Evolutionary conservation across 2,797 vertebrate genomes (phyloP), one percentile per base, ranked within the genome.

Genomic region (Sphenodon punctatus): DNA sequence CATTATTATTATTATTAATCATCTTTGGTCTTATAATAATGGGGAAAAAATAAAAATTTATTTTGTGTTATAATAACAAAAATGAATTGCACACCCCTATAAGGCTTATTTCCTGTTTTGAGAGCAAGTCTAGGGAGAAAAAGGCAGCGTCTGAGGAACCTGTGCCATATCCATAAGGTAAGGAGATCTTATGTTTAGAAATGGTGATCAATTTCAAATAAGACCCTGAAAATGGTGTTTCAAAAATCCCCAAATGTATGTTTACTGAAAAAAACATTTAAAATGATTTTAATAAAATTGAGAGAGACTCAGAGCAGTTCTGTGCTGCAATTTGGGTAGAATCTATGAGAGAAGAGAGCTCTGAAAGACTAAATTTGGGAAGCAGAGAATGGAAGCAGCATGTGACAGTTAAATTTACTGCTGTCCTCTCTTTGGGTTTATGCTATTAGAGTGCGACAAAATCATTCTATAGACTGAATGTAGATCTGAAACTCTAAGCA

Each of bases 181-280:
- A n/a, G n/a, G n/a, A n/a, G n/a, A 65, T 76, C 88, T 61, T 13
- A 67, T 17, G 34, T 83, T 66, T 68, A 23, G 3, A 4, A 69
- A n/a, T 25, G 85, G 72, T 77, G 1, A 56, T 34, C 36, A 36
- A 34, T 36, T 36, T 4, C 8, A 64, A 32, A 16, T 46, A 60
- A 41, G 3, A 53, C 77, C 7, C 15, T 74, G 38, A 36, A 58
- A 6, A 7, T 23, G 32, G 10, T 34, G 20, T 36, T 58, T 4
- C 19, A 58, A 34, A n/a, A n/a, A 20, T 71, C 80, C 10, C 42
- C 55, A 17, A 64, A 56, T 7, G 45, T 0, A 2, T 36, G 8
- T 22, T 4, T 32, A 32, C 71, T 70, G 80, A 59, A 23, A 63
- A 1, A 76, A 7, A 42, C 36, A 74, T 76, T 71, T 68, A 8